Evolutionary conservation across 2,888 invertebrate genomes (phyloP).

Genomic region (Eilema griseolum): DNA sequence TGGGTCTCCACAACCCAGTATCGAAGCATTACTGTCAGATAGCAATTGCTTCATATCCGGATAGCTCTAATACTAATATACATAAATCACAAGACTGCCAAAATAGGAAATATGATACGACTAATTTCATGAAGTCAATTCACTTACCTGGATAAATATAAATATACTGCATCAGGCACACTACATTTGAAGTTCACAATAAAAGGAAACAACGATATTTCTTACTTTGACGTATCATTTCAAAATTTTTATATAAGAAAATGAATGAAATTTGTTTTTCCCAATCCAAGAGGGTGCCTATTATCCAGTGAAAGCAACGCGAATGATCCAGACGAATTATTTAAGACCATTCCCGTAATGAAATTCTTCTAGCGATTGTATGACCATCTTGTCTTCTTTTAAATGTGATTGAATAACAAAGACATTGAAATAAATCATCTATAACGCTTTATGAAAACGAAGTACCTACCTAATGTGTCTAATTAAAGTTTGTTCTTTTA

Average conservation of each 20-base stretch:
- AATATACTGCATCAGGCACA: background rate
- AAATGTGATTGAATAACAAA: conserved; percentile 38
- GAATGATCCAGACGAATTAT: conserved; percentile 39
- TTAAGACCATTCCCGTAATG: conserved; percentile 39
- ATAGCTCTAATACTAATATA: too few species aligned
- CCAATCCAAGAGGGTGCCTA: conserved; percentile 28
- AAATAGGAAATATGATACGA: too few species aligned
- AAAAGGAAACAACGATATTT: background rate
- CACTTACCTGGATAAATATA: background rate
- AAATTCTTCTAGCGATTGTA: conserved; percentile 42
- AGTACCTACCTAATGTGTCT: conserved; percentile 17
- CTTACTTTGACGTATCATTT: background rate
- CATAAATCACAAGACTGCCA: too few species aligned
- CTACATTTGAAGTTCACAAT: background rate
- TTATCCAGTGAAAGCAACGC: conserved; percentile 36
- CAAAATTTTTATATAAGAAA: conserved; percentile 22
- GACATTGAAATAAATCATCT: conserved; percentile 20
- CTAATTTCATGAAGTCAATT: too few species aligned
- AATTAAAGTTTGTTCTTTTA: conserved; percentile 2
- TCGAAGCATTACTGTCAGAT: too few species aligned
- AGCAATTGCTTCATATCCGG: too few species aligned
- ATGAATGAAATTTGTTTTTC: conserved; percentile 37
- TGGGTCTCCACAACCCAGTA: too few species aligned
- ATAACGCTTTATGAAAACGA: conserved; percentile 25
- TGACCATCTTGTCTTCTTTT: conserved; percentile 31